A percentile compares a stretch with the other conserved stretches of the same genome.
These are phyloP conservation scores for Malurus leucopterus DNA, from an alignment of 2,797 vertebrate genomes.

Conservation along the genomic window DNA sequence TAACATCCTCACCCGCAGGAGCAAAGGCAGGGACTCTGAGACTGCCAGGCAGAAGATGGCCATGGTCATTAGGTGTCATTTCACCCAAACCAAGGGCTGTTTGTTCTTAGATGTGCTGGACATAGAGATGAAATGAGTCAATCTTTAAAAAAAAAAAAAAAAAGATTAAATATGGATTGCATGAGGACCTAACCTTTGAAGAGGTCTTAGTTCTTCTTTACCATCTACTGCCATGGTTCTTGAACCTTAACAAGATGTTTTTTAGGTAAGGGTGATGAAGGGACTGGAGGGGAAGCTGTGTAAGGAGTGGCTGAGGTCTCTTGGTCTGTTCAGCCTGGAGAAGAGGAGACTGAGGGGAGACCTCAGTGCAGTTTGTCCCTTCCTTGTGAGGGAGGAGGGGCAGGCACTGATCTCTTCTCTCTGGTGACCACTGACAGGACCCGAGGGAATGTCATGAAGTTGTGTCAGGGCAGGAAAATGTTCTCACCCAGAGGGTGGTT, in stretches of 20 bases:
- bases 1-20: not conserved
- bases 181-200: not conserved
- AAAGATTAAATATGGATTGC: not conserved
- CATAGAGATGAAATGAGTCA: not conserved
- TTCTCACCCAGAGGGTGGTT: accelerated
- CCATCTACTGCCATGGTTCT: not conserved
- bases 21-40: not conserved
- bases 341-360: not conserved
- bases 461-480: accelerated
- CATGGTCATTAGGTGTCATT: not conserved
- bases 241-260: not conserved
- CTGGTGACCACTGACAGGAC: accelerated
- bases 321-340: not conserved
- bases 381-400: accelerated
- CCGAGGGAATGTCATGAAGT: accelerated
- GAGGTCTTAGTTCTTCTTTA: not conserved
- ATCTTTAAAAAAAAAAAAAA: not conserved
- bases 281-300: not conserved
- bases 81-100: not conserved
- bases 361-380: accelerated
- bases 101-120: not conserved
- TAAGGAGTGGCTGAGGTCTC: accelerated
- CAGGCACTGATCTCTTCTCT: not conserved
- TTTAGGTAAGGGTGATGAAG: not conserved
- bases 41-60: not conserved